Evolutionary conservation across 2,113 vertebrate genomes (phyloP), one percentile per base, ranked within the genome.

Genomic region (Cricetomys ansorgei): DNA sequence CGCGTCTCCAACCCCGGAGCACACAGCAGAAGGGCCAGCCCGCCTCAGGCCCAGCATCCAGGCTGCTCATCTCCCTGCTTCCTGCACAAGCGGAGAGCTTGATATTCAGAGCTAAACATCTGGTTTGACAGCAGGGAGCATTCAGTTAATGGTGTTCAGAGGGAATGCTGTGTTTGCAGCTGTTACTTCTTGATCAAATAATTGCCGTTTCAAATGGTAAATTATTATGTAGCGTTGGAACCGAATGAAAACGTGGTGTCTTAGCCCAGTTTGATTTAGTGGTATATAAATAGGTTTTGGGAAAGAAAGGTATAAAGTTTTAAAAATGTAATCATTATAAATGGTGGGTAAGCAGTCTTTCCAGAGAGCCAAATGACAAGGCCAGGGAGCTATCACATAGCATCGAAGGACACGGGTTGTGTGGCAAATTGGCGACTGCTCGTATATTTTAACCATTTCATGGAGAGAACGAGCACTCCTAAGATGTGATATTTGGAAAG

Each of bases 181-280:
- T 97, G 96, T 94, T 96, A 95, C 94, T 96, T 94, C 95, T 92
- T 97, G 97, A 96, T 97, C 94, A 97, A 97, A 97, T 96, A 97
- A 96, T 96, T 97, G 93, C 96, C 91, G 77, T 95, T 97, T 97
- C 95, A 86, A 94, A 95, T 96, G 87, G 95, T 53, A 97, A 97
- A 97, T 97, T 97, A 97, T 94, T 89, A 97, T 69, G 81, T 94
- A 80, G 96, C 80, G 80, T 84, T 7, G 7, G 64, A 96, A 88
- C 65, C 29, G 4, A 97, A 93, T 96, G 91, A 94, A 86, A 93
- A 94, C n/a, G 92, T 81, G 57, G 48, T 91, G 43, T 91, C 88
- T 92, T 94, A 91, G 64, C 92, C 84, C 79, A 94, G 92, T 55
- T 92, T 92, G 81, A 95, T 75, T 86, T 93, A 94, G 81, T 8